These are phyloP conservation scores for Montipora sp. DNA, from an alignment of 64 coral and sea anemone genomes.

Conservation along the genomic window DNA sequence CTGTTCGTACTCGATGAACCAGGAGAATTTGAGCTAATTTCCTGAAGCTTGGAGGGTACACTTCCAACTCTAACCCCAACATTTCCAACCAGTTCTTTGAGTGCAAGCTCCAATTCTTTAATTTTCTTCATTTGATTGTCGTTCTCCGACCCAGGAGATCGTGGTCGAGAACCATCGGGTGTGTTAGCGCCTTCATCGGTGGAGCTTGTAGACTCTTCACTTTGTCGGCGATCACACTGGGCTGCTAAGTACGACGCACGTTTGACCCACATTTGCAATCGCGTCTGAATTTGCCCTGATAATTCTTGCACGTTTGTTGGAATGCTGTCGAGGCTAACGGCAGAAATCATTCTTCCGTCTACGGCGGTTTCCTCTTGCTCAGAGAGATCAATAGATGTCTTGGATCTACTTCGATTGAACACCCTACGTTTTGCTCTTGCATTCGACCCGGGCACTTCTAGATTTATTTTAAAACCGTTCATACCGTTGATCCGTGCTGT, in stretches of 20 bases:
- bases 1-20: conserved; percentile 1
- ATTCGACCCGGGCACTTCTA: not conserved
- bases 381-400: conserved; percentile 18
- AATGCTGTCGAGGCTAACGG: not conserved
- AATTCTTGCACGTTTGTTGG: conserved; percentile 8
- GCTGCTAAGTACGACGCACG: conserved; percentile 15
- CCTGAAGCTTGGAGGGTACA: not conserved
- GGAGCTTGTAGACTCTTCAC: conserved; percentile 31
- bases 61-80: conserved; percentile 10
- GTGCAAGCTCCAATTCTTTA: conserved; percentile 39
- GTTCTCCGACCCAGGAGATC: not conserved
- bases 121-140: conserved; percentile 32
- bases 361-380: not conserved
- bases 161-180: conserved; percentile 1
- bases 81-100: conserved; percentile 42
- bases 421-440: not conserved
- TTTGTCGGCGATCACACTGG: not conserved
- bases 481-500: not conserved
- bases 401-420: not conserved
- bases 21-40: not conserved
- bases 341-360: not conserved
- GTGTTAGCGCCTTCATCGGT: conserved; percentile 23
- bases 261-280: conserved; percentile 40
- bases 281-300: conserved; percentile 28
- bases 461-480: not conserved